Evolutionary conservation across 2,113 vertebrate genomes (phyloP).

Genomic region (Triplophysa tibetana): DNA sequence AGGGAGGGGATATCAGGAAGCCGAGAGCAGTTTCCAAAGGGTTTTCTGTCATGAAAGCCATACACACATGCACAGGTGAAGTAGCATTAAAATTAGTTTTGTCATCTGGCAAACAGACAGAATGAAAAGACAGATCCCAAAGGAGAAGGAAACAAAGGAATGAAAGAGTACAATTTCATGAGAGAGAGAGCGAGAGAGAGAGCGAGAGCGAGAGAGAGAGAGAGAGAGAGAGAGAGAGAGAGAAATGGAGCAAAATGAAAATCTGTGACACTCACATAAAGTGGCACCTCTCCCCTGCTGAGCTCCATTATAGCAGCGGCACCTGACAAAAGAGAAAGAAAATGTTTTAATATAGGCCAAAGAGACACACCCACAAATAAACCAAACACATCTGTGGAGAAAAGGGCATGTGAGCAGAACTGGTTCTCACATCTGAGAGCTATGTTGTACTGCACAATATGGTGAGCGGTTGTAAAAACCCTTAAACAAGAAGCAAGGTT

Average conservation of each 20-base stretch:
- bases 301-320: constrained; percentile 80
- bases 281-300: constrained; percentile 81
- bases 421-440: not conserved
- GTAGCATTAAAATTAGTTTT: constrained; percentile 13
- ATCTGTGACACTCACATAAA: constrained; percentile 82
- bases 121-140: constrained; percentile 41
- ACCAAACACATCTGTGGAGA: constrained; percentile 31
- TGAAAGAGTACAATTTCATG: constrained; percentile 34
- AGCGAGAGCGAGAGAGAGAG: not conserved
- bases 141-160: constrained; percentile 39
- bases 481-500: not conserved
- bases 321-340: constrained; percentile 27
- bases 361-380: not conserved
- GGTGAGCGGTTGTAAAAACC: constrained; percentile 1
- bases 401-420: constrained; percentile 11
- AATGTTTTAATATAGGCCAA: constrained; percentile 5
- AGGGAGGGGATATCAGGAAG: not conserved
- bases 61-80: constrained; percentile 25
- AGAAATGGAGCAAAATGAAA: not conserved
- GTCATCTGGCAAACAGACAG: constrained; percentile 43
- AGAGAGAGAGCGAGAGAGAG: not conserved
- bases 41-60: constrained; percentile 12
- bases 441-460: constrained; percentile 2
- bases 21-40: not conserved
- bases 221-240: constrained; percentile 2